These are phyloP conservation scores for Aphaenogaster rudis DNA, from an alignment of 1,140 invertebrate genomes.

Conservation along the genomic window DNA sequence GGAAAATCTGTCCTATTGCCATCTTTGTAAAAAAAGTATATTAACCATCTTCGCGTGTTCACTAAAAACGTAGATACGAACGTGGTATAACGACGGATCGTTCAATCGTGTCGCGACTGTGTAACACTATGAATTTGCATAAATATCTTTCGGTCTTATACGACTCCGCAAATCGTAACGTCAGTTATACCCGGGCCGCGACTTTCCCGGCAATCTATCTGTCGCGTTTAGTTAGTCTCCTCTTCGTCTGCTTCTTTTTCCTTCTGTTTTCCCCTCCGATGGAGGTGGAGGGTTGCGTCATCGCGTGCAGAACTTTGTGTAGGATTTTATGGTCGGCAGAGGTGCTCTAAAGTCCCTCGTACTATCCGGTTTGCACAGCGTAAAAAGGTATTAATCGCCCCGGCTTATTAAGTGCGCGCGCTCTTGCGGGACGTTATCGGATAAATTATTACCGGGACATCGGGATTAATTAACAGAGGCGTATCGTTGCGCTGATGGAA, in stretches of 20 bases:
- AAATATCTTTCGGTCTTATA: conserved; percentile 67
- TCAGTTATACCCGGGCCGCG: conserved; percentile 8
- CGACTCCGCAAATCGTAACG: conserved; percentile 30
- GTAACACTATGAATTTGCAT: conserved; percentile 73
- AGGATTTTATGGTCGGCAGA: conserved; percentile 71
- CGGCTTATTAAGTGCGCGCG: conserved; percentile 72
- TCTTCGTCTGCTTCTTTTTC: background rate
- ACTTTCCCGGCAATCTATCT: conserved; percentile 63
- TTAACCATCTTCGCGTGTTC: conserved; percentile 13
- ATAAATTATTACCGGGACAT: conserved; percentile 71
- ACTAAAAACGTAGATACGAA: conserved; percentile 45
- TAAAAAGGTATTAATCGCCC: conserved; percentile 70
- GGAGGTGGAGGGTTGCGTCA: conserved; percentile 62
- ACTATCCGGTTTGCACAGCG: conserved; percentile 60
- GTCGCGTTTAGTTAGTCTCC: conserved; percentile 30
- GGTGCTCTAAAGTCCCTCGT: conserved; percentile 52
- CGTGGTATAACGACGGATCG: conserved; percentile 59
- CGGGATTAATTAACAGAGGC: conserved; percentile 65
- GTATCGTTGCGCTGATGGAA: conserved; percentile 63
- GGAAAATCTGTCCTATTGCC: background rate
- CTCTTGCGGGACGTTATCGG: conserved; percentile 69
- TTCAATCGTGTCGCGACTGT: conserved; percentile 65
- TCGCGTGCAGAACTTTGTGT: conserved; percentile 68
- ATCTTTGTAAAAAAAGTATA: background rate
- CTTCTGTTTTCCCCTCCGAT: background rate